Percentiles rank a stretch among this genome's conserved stretches.
Conservation (phyloP, 2,888 invertebrate species). For the Microctonus hyperodae region DNA sequence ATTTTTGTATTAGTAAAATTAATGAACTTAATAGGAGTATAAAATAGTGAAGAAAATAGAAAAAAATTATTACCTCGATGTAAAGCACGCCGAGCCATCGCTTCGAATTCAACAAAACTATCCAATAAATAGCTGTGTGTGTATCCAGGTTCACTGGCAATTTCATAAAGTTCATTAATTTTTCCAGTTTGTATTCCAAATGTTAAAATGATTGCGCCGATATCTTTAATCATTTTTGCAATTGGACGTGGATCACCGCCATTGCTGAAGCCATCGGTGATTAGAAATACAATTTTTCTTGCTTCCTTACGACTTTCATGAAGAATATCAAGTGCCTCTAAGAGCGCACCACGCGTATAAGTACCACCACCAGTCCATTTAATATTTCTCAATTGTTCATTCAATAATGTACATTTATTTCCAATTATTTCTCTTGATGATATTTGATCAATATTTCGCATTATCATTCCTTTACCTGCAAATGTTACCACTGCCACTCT, state of each 20-base stretch:
- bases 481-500: slow-evolving; percentile 73
- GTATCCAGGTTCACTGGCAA: slow-evolving; percentile 71
- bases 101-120: slow-evolving; percentile 75
- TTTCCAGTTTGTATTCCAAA: slow-evolving; percentile 73
- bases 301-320: slow-evolving; percentile 62
- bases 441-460: slow-evolving; percentile 70
- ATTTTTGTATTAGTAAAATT: neutral
- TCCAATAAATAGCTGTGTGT: slow-evolving; percentile 72
- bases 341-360: slow-evolving; percentile 73
- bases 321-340: slow-evolving; percentile 70
- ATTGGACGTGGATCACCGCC: slow-evolving; percentile 72
- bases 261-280: slow-evolving; percentile 77
- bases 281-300: slow-evolving; percentile 71
- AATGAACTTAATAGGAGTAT: neutral
- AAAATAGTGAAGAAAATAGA: neutral
- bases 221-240: slow-evolving; percentile 67
- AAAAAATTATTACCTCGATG: slow-evolving; percentile 67
- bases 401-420: slow-evolving; percentile 72
- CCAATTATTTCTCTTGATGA: slow-evolving; percentile 64
- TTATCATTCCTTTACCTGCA: slow-evolving; percentile 68
- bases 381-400: slow-evolving; percentile 69
- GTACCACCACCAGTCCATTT: slow-evolving; percentile 74
- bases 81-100: slow-evolving; percentile 71
- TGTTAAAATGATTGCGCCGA: slow-evolving; percentile 66
- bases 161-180: slow-evolving; percentile 69